Evolutionary conservation across 2,797 vertebrate species (phyloP), one percentile per base, ranked within the genome.

Genomic region (Jordanella pulchra): DNA sequence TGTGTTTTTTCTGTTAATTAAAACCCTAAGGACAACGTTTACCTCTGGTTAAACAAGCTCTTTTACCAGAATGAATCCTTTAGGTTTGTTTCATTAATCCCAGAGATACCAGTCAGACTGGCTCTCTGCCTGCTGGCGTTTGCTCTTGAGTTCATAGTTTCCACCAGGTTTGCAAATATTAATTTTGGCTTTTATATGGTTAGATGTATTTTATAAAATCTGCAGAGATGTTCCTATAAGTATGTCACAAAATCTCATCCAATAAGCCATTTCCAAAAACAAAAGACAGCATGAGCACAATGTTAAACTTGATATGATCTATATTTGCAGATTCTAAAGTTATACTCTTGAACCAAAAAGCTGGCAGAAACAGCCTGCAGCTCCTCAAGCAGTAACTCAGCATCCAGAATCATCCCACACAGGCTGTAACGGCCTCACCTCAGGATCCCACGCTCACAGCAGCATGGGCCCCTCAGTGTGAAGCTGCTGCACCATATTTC

Each of bases 391-490:
- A n/a, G 54, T 69, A 56, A 55, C 73, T 66, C 76, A 79, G 51
- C 74, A 84, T 81, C 78, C 77, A 80, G 81, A 71, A 56, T 45
- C 85, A 48, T 86, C 88, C 89, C 87, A 90, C 91, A 74, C 87
- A 84, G 67, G 72, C 74, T 75, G 58, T 72, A 30, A 35, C 69
- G 1, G 67, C 79, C 58, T 89, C 87, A 82, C 85, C 81, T 79
- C 81, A 4, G 55, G 86, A 71, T 80, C 90, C 89, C 85, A 90
- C 87, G 32, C 85, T 70, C 53, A 30, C 70, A 72, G 72, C 77
- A 76, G 82, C 47, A 10, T 61, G 25, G 39, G 54, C 58, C 63
- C 70, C 68, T 70, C 66, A 0, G 25, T 17, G 75, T 3, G 53
- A 73, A 35, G 75, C 45, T 53, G 75, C 71, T 15, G 66, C 30